Conservation (phyloP, 2,888 invertebrate species). For the Xylota sylvarum region DNA sequence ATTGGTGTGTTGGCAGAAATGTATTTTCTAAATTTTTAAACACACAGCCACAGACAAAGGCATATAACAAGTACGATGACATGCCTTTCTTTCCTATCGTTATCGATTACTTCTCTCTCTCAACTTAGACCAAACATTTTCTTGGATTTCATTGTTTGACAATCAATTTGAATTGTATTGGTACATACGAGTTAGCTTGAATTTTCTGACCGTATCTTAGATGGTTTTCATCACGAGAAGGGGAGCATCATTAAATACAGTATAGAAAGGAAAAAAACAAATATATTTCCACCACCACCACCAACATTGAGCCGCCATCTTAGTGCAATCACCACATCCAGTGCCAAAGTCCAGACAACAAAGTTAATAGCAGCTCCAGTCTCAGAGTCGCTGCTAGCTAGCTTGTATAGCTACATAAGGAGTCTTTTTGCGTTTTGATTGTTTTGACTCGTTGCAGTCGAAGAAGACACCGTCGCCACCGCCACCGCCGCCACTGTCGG, state of each 20-base stretch:
- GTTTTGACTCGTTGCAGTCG: conserved; percentile 64
- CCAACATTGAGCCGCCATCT: conserved; percentile 31
- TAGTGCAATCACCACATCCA: conserved; percentile 49
- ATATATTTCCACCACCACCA: conserved; percentile 27
- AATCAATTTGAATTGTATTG: conserved; percentile 43
- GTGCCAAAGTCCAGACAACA: conserved; percentile 71
- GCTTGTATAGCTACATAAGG: conserved; percentile 37
- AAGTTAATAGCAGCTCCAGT: conserved; percentile 55
- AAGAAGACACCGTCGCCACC: conserved; percentile 10
- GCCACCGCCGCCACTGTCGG: conserved; percentile 50
- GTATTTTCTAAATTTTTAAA: too few species aligned
- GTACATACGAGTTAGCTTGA: conserved; percentile 16
- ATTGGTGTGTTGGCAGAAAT: not conserved
- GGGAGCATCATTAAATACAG: conserved; percentile 18
- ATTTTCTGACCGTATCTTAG: conserved; percentile 34
- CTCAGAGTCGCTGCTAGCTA: conserved; percentile 10
- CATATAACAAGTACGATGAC: conserved; percentile 3
- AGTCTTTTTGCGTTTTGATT: conserved; percentile 63
- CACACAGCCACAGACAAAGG: not conserved
- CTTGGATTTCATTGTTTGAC: conserved; percentile 39
- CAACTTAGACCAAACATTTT: not conserved
- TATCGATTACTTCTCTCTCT: conserved; percentile 24
- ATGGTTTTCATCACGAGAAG: conserved; percentile 29
- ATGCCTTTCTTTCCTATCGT: not conserved
- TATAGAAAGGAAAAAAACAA: conserved; percentile 44